A percentile compares a stretch with the other conserved stretches of the same genome.
phyloP scores from a whole-genome alignment of 37 sponge, comb jelly and placozoan genomes.

The Oscarella lobularis region DNA sequence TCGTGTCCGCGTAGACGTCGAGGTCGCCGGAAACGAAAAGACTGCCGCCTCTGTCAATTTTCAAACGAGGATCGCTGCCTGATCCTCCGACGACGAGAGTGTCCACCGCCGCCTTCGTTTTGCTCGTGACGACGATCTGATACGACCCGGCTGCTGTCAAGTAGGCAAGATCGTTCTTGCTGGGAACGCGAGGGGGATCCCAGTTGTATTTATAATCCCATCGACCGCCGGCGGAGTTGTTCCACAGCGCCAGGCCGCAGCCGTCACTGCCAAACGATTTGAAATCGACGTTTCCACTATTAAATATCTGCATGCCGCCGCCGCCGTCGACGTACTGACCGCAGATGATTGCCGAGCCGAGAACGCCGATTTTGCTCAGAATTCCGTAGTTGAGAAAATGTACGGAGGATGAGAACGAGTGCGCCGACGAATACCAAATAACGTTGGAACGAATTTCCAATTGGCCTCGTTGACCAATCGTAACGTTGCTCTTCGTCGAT shows the following conservation, averaged over 20 bases:
- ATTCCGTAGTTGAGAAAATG: background rate
- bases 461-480: background rate
- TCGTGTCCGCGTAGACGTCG: background rate
- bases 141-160: background rate
- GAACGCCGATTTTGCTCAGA: background rate
- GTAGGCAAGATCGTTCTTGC: background rate
- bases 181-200: background rate
- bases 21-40: background rate
- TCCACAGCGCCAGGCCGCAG: background rate
- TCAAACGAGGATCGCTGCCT: background rate
- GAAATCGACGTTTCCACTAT: background rate
- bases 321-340: background rate
- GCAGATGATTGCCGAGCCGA: background rate
- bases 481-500: background rate
- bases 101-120: background rate
- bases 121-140: background rate
- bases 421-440: background rate
- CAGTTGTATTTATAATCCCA: conserved; percentile 1
- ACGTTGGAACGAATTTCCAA: background rate
- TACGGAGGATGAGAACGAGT: background rate
- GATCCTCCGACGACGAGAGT: background rate
- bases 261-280: background rate
- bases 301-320: background rate
- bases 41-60: background rate
- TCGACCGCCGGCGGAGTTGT: background rate